Evolutionary conservation across 2,888 invertebrate genomes (phyloP), one percentile per base, ranked within the genome.

Genomic region (Xanthia togata): DNA sequence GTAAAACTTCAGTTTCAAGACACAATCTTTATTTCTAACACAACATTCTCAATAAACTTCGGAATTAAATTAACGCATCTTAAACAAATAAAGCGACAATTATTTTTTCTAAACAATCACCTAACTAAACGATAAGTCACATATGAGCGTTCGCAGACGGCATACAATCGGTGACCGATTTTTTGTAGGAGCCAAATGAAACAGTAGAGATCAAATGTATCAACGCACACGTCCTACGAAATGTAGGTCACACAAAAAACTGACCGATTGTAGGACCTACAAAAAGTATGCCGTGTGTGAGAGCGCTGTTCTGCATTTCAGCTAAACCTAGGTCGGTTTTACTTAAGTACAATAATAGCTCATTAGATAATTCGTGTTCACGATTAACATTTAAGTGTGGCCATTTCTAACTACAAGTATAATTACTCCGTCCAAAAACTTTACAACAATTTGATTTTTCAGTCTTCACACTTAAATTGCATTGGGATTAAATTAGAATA

Each of bases 21-120:
- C 93, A 95, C 93, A 93, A 92, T 92, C 88, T 95, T 94, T 93
- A 94, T 95, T 94, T 92, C 90, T 94, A 95, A 95, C 92, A 94
- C 94, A 95, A 94, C 91, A 92, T 93, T 92, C 83, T 90, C 90
- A 84, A 88, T 86, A 92, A 91, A 92, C 81, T 73, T 91, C 84
- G 71, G 81, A 90, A 89, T 91, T 87, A 90, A 93, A 92, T 87
- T 31, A 92, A 93, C 87, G 89, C 89, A 90, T 82, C 67, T 62
- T 82, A 41, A 93, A 93, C 88, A 81, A 55, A 92, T 93, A 73
- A 93, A 93, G 92, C 91, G 81, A 90, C 80, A 89, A 79, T 80
- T 83, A 81, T 70, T 81, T 82, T 84, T 86, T 80, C 84, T 87
- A 87, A 87, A 86, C 78, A 82, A 86, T 81, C 65, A 65, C 72